A percentile compares a stretch with the other conserved stretches of the same genome.
Evolutionary conservation across 2,888 invertebrate genomes (phyloP).

Genomic region (Drepana falcataria): DNA sequence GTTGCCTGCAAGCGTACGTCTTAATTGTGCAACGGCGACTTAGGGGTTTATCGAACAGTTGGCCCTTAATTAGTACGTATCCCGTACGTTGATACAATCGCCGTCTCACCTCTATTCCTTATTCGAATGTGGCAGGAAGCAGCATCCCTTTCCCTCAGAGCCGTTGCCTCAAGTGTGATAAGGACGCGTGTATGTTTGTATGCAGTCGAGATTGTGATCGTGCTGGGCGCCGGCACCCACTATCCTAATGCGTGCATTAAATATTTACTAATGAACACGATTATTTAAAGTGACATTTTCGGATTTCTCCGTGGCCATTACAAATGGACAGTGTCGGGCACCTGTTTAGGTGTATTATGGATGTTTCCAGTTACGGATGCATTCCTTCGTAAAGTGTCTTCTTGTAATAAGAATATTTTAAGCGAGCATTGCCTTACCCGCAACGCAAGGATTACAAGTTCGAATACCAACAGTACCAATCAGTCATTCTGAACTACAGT

Average conservation of each 20-base stretch:
- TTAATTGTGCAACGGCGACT: constrained; percentile 55
- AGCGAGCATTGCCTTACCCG: too few species aligned
- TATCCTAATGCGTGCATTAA: constrained; percentile 74
- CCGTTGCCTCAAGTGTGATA: constrained; percentile 19
- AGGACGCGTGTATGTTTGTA: constrained; percentile 44
- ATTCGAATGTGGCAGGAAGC: constrained; percentile 31
- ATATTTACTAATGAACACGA: constrained; percentile 77
- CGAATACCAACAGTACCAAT: too few species aligned
- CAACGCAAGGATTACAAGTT: too few species aligned
- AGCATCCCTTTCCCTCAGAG: constrained; percentile 30
- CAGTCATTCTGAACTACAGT: too few species aligned
- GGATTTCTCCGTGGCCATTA: constrained; percentile 59
- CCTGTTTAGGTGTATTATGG: constrained; percentile 20
- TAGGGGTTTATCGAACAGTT: constrained; percentile 37
- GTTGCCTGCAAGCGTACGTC: constrained; percentile 53
- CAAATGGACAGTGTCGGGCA: constrained; percentile 32
- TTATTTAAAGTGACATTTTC: constrained; percentile 77
- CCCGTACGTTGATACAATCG: constrained; percentile 61
- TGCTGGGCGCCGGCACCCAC: constrained; percentile 70
- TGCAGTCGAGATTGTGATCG: constrained; percentile 53
- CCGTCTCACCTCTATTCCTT: constrained; percentile 63
- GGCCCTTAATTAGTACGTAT: constrained; percentile 71
- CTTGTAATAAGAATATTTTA: too few species aligned
- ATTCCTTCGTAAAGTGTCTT: too few species aligned
- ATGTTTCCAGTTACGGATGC: constrained; percentile 21